These are phyloP conservation scores for Octonoba sinensis DNA, from an alignment of 2,888 invertebrate species.

Conservation along the genomic window DNA sequence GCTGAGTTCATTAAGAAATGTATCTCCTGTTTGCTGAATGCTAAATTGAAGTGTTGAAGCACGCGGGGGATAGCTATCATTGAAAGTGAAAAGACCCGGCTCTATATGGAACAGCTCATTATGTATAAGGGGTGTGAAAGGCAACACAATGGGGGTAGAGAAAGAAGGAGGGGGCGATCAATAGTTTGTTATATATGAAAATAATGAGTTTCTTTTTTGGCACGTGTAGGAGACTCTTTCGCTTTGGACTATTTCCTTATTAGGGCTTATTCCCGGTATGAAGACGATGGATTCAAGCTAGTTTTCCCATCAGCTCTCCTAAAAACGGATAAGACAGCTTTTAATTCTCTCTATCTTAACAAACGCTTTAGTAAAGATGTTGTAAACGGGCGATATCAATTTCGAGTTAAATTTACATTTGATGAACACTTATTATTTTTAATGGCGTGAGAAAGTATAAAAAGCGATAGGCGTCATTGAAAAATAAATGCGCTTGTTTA, in stretches of 20 bases:
- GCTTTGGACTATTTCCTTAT: conserved; percentile 36
- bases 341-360: background rate
- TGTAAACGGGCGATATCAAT: no score
- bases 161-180: conserved; percentile 38
- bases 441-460: no score
- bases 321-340: background rate
- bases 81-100: conserved; percentile 62
- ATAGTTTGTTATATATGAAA: conserved; percentile 63
- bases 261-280: conserved; percentile 48
- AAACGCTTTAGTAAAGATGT: no score
- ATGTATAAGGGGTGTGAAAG: conserved; percentile 59
- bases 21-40: conserved; percentile 59
- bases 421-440: no score
- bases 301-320: background rate
- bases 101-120: conserved; percentile 62
- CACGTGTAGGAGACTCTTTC: conserved; percentile 11
- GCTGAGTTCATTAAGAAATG: conserved; percentile 62
- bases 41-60: conserved; percentile 57
- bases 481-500: no score
- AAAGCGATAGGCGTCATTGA: no score
- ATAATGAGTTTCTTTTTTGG: conserved; percentile 58
- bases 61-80: conserved; percentile 46
- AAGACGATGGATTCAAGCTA: background rate
- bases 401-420: no score
- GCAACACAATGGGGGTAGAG: conserved; percentile 58